Evolutionary conservation across 2,888 invertebrate genomes (phyloP).

Genomic region (Tryphoninae sp.): DNA sequence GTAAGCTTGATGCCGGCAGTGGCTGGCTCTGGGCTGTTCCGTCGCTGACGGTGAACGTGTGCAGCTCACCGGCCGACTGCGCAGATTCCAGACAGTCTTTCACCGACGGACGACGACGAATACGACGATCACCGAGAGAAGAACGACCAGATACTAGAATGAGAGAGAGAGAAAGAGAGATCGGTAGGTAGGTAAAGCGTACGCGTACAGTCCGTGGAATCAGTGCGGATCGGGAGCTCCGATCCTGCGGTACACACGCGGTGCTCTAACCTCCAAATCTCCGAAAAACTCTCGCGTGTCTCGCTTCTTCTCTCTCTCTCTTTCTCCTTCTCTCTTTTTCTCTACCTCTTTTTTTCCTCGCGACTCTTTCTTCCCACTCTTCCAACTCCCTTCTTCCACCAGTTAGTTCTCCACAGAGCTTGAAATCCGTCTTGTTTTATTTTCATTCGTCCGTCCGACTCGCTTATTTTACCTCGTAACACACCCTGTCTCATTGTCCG

Average conservation of each 20-base stretch:
- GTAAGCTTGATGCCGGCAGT: slow-evolving; percentile 33
- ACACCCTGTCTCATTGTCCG: slow-evolving; percentile 4
- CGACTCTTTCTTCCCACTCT: neutral
- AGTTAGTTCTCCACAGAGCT: neutral
- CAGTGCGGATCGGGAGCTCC: slow-evolving; percentile 66
- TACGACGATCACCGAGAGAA: slow-evolving; percentile 67
- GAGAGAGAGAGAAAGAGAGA: slow-evolving; percentile 32
- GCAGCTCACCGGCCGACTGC: slow-evolving; percentile 69
- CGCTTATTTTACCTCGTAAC: neutral
- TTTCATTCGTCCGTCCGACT: neutral
- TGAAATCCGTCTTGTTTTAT: neutral
- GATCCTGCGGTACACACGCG: slow-evolving; percentile 61
- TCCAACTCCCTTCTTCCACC: neutral
- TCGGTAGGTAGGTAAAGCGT: slow-evolving; percentile 18
- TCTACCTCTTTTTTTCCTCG: slow-evolving; percentile 1
- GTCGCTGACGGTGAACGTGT: slow-evolving; percentile 58
- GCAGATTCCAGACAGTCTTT: slow-evolving; percentile 72
- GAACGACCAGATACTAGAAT: slow-evolving; percentile 26
- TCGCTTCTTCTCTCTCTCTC: neutral
- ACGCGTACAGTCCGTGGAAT: slow-evolving; percentile 53
- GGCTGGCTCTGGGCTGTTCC: slow-evolving; percentile 33
- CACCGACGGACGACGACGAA: slow-evolving; percentile 53
- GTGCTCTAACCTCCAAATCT: slow-evolving; percentile 44
- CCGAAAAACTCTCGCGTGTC: slow-evolving; percentile 25
- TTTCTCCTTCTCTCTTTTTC: slow-evolving; percentile 2